Evolutionary conservation across 2,797 vertebrate genomes (phyloP), one percentile per base, ranked within the genome.

Genomic region (Melanotaenia maccullochi): DNA sequence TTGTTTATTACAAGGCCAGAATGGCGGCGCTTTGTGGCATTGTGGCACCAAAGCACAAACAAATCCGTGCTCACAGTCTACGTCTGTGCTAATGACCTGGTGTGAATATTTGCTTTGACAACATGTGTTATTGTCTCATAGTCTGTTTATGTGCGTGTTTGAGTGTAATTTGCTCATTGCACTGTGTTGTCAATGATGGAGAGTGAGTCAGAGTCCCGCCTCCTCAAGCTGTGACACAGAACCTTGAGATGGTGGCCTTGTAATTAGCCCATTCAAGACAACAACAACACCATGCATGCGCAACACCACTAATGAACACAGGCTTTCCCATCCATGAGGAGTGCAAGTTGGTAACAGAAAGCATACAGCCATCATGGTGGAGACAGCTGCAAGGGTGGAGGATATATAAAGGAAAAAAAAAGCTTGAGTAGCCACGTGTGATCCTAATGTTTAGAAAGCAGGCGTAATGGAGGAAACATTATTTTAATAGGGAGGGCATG

Each of bases 171-270:
- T 85, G 65, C 76, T 67, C 67, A 68, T 76, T 30, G 61, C 79
- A 12, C 58, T 52, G n/a, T 51, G 14, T 76, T 75, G 87, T 87
- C 85, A 75, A 61, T 72, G 71, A 85, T 64, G 78, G 87, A 75
- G 87, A 89, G 63, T 91, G 89, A 93, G 85, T 91, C 90, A 93
- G 63, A 32, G 68, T 73, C 60, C 78, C 16, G 55, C 78, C 83
- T 79, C 75, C 61, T 20, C 40, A 71, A 71, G 66, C 78, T 75
- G 32, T 54, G 4, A 73, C 72, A 71, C 65, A 55, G 73, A 70
- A 60, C 49, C 69, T 73, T 0, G 8, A 71, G 70, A 76, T 33
- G 71, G 44, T 44, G 16, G 65, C 83, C 83, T 77, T 86, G 73
- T 89, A 89, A 92, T 92, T 85, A 89, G 25, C 30, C n/a, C 9